phyloP scores from a whole-genome alignment of 2,797 vertebrate genomes.

The Austrolebias charrua region DNA sequence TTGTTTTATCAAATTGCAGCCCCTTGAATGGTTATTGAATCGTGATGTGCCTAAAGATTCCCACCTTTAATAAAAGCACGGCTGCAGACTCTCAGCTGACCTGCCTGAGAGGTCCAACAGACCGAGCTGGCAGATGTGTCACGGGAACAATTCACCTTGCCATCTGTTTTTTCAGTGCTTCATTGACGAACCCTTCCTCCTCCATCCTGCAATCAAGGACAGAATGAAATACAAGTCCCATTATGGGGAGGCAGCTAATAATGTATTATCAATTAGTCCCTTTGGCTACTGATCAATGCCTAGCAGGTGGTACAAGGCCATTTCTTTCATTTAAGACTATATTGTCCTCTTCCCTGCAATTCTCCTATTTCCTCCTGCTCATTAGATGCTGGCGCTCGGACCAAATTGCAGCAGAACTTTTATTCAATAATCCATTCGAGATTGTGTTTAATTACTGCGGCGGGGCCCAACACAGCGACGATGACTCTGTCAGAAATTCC shows the following conservation, averaged over 20 bases:
- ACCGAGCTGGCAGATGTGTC: slow-evolving; percentile 74
- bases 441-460: slow-evolving; percentile 74
- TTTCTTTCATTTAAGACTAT: slow-evolving; percentile 76
- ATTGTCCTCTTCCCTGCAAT: slow-evolving; percentile 62
- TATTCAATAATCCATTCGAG: slow-evolving; percentile 76
- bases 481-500: slow-evolving; percentile 30
- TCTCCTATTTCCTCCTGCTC: slow-evolving; percentile 77
- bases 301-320: slow-evolving; percentile 79
- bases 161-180: slow-evolving; percentile 76
- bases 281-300: slow-evolving; percentile 81
- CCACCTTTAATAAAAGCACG: slow-evolving; percentile 12
- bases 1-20: too few relatives aligned
- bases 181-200: slow-evolving; percentile 65
- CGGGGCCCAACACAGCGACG: slow-evolving; percentile 25
- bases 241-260: slow-evolving; percentile 80
- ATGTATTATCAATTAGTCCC: slow-evolving; percentile 84
- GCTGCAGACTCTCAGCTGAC: slow-evolving; percentile 46
- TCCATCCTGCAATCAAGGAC: slow-evolving; percentile 68
- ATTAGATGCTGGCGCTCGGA: slow-evolving; percentile 66
- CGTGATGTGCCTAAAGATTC: too few relatives aligned
- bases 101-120: slow-evolving; percentile 66
- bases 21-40: too few relatives aligned
- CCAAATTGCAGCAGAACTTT: slow-evolving; percentile 67
- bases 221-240: slow-evolving; percentile 82
- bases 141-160: slow-evolving; percentile 80